Conservation (phyloP, 2,888 invertebrate species). For the Athrips mouffetella region DNA sequence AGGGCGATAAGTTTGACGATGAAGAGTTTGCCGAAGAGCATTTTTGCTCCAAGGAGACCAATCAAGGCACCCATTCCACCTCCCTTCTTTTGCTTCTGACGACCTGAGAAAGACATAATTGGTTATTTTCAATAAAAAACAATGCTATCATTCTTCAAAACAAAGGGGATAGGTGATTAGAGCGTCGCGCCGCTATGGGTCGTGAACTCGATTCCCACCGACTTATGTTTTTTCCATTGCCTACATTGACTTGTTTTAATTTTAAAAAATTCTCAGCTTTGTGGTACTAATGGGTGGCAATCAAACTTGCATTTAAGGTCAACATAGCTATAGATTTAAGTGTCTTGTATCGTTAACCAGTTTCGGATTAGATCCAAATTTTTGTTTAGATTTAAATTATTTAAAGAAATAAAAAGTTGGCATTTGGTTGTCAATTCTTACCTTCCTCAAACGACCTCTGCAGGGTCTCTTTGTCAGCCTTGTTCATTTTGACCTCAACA, state of each 20-base stretch:
- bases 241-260: neutral
- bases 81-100: slow-evolving; percentile 83
- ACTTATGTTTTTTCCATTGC: neutral
- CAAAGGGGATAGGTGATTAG: neutral
- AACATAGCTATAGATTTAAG: too few species aligned
- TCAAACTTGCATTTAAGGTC: too few species aligned
- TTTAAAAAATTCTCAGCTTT: neutral
- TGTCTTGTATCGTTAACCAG: too few species aligned
- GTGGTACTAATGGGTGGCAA: neutral
- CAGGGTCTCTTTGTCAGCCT: slow-evolving; percentile 83
- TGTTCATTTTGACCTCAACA: slow-evolving; percentile 88
- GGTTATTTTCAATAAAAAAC: neutral
- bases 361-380: too few species aligned
- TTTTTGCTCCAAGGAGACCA: slow-evolving; percentile 76
- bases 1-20: slow-evolving; percentile 89
- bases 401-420: neutral
- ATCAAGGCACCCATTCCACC: slow-evolving; percentile 84
- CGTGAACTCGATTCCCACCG: slow-evolving; percentile 3
- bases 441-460: slow-evolving; percentile 91
- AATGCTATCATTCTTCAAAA: neutral
- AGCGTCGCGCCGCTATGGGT: neutral
- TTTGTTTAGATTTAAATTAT: neutral
- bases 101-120: slow-evolving; percentile 66
- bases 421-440: slow-evolving; percentile 45
- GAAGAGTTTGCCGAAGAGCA: slow-evolving; percentile 77